phyloP scores from a whole-genome alignment of 2,113 vertebrate species.

The Sinocyclocheilus rhinocerous region DNA sequence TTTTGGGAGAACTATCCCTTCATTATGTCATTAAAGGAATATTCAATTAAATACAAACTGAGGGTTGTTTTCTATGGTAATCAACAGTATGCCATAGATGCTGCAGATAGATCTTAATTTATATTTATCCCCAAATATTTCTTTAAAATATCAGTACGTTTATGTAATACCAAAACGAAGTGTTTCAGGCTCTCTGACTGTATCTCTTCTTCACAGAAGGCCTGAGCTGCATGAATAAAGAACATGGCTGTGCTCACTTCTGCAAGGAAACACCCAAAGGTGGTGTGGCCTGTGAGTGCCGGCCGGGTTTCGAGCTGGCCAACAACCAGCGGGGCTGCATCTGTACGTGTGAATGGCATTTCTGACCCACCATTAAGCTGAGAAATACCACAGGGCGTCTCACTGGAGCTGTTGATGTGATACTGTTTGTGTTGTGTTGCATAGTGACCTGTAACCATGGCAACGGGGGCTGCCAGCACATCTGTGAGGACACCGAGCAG shows the following conservation, averaged over 20 bases:
- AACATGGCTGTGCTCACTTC: slow-evolving; percentile 95
- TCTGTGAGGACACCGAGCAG: slow-evolving; percentile 88
- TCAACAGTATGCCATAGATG: background rate
- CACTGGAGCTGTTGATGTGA: slow-evolving; percentile 4
- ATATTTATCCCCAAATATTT: too few species aligned
- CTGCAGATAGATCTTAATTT: background rate
- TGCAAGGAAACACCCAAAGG: slow-evolving; percentile 93
- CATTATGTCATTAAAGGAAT: background rate
- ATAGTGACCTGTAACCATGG: slow-evolving; percentile 97
- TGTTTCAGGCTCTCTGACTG: slow-evolving; percentile 5
- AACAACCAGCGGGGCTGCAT: slow-evolving; percentile 92
- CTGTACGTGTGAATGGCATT: slow-evolving; percentile 77
- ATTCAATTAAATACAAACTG: background rate
- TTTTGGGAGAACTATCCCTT: background rate
- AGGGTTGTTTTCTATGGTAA: background rate
- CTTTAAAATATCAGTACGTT: background rate
- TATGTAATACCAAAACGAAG: background rate
- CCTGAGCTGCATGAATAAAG: slow-evolving; percentile 98
- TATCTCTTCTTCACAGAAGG: slow-evolving; percentile 83
- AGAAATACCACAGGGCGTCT: slow-evolving; percentile 20
- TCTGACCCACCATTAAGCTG: background rate
- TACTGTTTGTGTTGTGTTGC: slow-evolving; percentile 55
- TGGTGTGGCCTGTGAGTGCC: slow-evolving; percentile 91
- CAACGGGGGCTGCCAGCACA: slow-evolving; percentile 96
- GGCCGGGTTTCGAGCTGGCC: slow-evolving; percentile 94